Base-by-base conservation (phyloP, 2,113 vertebrate species). In the Pedionomus torquatus region DNA sequence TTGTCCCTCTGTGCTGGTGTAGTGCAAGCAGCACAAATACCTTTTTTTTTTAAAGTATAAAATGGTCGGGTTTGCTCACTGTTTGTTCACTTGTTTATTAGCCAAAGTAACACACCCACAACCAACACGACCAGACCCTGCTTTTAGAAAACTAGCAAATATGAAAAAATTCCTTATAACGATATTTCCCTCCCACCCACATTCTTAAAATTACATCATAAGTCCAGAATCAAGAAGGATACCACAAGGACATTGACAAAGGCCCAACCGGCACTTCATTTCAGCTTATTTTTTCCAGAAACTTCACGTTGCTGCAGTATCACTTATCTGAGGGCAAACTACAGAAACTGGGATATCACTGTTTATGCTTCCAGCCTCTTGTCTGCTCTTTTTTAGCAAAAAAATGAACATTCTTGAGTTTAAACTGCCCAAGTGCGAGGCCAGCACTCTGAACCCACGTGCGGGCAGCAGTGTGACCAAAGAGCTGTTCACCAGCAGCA, bases 91-190 rank as follows among this genome's bases (percentile, higher is more conserved):
- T 84, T 76, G 30, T 93, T 96, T 91, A 94, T 95, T 76, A 85
- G 54, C 74, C 52, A 82, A 89, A 87, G 48, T 44, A 69, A 83
- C 43, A 95, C 33, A 64, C n/a, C 72, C 86, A 81, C 68, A 81
- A 43, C 65, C 60, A 74, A 49, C 81, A 60, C 61, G 87, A 30
- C 72, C 85, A 81, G 51, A n/a, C 61, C 33, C 54, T 65, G 39
- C 19, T 28, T 96, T 95, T 87, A 95, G 52, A 94, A 96, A 96
- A 96, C 69, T 19, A 90, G 46, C 66, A 89, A 90, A 70, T 95
- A 92, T 18, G 6, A 89, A 95, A 90, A 93, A 82, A 13, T 72
- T 84, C 54, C 16, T 92, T 39, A 66, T 74, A 31, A 33, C 46
- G 77, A 46, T 44, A 65, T 76, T 65, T 30, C 19, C 65, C 49